Evolutionary conservation across 2,888 invertebrate genomes (phyloP).

Genomic region (Schizotus pectinicornis): DNA sequence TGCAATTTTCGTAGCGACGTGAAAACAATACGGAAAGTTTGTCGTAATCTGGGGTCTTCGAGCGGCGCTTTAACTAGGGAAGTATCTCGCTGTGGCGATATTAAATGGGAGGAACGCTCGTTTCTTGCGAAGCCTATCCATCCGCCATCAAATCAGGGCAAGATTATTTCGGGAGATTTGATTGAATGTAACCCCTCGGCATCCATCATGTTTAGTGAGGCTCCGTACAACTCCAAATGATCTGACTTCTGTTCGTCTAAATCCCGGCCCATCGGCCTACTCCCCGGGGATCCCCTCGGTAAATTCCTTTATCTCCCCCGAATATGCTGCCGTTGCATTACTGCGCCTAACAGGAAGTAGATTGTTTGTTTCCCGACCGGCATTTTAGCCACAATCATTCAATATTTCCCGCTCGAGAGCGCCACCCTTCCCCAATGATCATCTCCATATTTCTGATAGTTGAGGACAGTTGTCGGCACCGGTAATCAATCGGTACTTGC

Average conservation of each 20-base stretch:
- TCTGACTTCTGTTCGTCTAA: constrained; percentile 51
- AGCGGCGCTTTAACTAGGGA: not conserved
- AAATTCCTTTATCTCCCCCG: constrained; percentile 44
- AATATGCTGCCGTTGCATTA: constrained; percentile 13
- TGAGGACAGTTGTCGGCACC: too few species aligned
- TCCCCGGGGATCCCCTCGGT: constrained; percentile 41
- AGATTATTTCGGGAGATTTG: constrained; percentile 51
- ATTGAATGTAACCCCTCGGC: constrained; percentile 50
- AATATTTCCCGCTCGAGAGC: constrained; percentile 21
- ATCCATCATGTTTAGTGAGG: constrained; percentile 51
- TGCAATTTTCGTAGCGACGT: not conserved
- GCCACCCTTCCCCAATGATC: not conserved
- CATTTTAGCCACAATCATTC: constrained; percentile 29
- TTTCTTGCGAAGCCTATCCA: constrained; percentile 34
- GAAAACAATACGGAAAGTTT: too few species aligned
- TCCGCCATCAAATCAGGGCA: constrained; percentile 46
- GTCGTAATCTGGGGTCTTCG: too few species aligned
- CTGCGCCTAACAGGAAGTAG: constrained; percentile 23
- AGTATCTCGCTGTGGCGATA: constrained; percentile 25
- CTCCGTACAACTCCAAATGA: constrained; percentile 49
- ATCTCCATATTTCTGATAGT: too few species aligned
- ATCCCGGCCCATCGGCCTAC: constrained; percentile 40
- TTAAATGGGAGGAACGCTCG: constrained; percentile 11
- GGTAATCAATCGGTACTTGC: too few species aligned
- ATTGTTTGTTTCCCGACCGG: constrained; percentile 28